These are phyloP conservation scores for Yasuhikotakia modesta DNA, from an alignment of 2,797 vertebrate genomes.

Conservation along the genomic window DNA sequence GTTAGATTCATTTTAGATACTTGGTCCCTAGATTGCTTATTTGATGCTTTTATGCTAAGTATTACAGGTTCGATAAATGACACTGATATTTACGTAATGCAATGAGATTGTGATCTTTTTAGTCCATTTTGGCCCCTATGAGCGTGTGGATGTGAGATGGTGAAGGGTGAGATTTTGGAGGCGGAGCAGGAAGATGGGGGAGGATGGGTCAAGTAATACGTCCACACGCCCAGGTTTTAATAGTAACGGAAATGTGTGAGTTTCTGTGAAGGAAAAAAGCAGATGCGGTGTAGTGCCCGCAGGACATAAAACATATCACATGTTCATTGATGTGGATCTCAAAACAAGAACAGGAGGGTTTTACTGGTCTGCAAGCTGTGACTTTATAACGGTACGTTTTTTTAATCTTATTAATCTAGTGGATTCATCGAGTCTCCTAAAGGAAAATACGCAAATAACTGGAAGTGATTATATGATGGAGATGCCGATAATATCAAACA, in stretches of 20 bases:
- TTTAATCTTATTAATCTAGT: not conserved
- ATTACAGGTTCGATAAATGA: too few relatives aligned
- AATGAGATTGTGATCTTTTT: not conserved
- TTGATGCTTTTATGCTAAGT: too few relatives aligned
- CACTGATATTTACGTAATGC: not conserved
- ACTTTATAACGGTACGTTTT: conserved; percentile 1
- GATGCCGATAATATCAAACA: not conserved
- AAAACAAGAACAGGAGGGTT: not conserved
- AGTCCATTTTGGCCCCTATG: too few relatives aligned
- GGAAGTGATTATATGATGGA: not conserved
- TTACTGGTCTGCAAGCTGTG: conserved; percentile 21
- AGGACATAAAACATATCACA: conserved; percentile 1
- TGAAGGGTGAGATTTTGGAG: not conserved
- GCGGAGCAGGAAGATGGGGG: conserved; percentile 58
- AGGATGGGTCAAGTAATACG: conserved; percentile 26
- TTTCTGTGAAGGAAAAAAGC: conserved; percentile 35
- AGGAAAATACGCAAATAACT: not conserved
- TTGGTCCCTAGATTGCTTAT: too few relatives aligned
- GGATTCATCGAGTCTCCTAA: conserved; percentile 9
- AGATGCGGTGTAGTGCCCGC: conserved; percentile 22
- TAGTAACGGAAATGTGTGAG: conserved; percentile 59
- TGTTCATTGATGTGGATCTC: not conserved
- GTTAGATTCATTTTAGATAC: too few relatives aligned
- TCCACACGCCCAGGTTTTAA: conserved; percentile 38
- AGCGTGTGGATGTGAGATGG: not conserved